Evolutionary conservation across 2,797 vertebrate species (phyloP).

Genomic region (Arctocebus calabarensis): DNA sequence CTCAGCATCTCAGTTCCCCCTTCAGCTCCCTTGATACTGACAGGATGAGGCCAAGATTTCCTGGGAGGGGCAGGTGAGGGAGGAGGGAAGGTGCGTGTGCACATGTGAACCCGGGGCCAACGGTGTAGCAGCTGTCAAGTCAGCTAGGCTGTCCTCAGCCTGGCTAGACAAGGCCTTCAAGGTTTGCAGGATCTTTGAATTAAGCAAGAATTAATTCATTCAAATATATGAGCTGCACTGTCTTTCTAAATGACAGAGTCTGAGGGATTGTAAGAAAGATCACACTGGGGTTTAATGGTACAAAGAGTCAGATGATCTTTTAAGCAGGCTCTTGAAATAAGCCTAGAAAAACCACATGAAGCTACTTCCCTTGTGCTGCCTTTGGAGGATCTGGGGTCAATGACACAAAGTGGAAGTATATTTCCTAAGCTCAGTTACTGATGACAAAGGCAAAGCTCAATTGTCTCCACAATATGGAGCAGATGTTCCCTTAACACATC

Average conservation of each 20-base stretch:
- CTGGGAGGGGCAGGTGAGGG: neutral
- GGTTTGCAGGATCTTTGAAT: neutral
- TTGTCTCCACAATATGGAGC: neutral
- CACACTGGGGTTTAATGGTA: neutral
- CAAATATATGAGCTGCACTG: neutral
- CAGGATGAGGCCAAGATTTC: neutral
- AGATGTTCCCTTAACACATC: neutral
- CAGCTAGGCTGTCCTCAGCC: neutral
- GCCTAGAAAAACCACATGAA: neutral
- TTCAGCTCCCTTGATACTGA: no score
- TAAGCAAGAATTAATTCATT: conserved; percentile 4
- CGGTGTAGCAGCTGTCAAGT: neutral
- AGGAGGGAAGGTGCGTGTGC: no score
- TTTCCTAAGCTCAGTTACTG: neutral
- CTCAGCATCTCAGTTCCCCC: neutral
- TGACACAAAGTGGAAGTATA: neutral
- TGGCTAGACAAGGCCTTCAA: neutral
- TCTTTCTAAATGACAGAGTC: neutral
- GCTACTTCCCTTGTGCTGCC: neutral
- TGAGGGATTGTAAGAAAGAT: neutral
- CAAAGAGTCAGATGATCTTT: neutral
- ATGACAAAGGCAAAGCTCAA: neutral
- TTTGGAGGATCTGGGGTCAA: neutral
- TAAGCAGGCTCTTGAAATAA: neutral
- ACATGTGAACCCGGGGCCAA: neutral